Evolutionary conservation across 2,888 invertebrate genomes (phyloP), one percentile per base, ranked within the genome.

Genomic region (Imbricaverruca yamaguchii): DNA sequence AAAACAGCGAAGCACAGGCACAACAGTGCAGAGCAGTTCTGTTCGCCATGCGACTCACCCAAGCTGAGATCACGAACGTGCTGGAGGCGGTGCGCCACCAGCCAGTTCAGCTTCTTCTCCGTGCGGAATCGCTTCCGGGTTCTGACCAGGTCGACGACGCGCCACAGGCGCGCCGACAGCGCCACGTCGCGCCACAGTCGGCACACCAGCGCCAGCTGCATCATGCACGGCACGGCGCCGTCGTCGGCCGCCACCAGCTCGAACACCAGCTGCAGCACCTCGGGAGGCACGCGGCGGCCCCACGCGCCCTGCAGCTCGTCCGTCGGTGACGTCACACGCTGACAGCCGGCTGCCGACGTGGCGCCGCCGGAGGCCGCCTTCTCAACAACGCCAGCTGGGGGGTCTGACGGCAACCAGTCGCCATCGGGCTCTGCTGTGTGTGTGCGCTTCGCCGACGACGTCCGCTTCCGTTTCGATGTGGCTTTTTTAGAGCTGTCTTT

Each of bases 181-280:
- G 94, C 92, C 56, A 93, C 92, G 85, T 90, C 90, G 84, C 92
- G 89, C 95, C 95, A 95, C 84, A 92, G 88, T 83, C 91, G 91
- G 87, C 94, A 94, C 67, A 95, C 94, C 86, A 90, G 90, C 82
- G 92, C 91, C 86, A 93, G 90, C 85, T 93, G 77, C 69, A 80
- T 59, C 69, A 81, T 53, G 23, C 80, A 74, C 23, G 82, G 82
- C 4, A 82, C n/a, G 56, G 77, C 77, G 56, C 77, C 69, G 39
- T 7, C 13, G 10, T 25, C 15, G 39, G 39, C 39, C 39, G 39
- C 23, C 69, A 39, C 69, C 69, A 15, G 39, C 6, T 25, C 69
- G 39, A 69, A 69, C 25, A 69, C 23, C 23, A 23, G 39, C 39
- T 69, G 69, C 13, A 69, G 69, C 69, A 69, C 39, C 69, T 69